These are phyloP conservation scores for Acanthococcus lagerstroemiae DNA, from an alignment of 2,888 invertebrate species.

Conservation along the genomic window DNA sequence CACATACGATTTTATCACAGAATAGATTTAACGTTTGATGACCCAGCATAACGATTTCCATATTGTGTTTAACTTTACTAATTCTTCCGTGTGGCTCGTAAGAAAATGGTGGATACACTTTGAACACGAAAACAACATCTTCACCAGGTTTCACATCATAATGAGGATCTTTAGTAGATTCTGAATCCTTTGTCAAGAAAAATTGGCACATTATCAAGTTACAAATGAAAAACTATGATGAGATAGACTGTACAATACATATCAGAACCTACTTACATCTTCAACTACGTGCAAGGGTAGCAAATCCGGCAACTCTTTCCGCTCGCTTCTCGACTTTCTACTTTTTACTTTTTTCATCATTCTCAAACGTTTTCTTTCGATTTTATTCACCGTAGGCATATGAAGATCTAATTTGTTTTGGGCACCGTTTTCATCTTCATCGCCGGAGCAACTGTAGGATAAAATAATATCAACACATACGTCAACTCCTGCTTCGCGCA, in stretches of 20 bases:
- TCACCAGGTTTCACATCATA: constrained; percentile 11
- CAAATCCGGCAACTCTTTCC: not conserved
- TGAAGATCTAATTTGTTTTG: not conserved
- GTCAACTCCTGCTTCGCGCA: too few species aligned
- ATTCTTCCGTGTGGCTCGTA: not conserved
- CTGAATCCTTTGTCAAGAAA: too few species aligned
- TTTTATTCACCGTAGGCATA: constrained; percentile 2
- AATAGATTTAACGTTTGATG: constrained; percentile 58
- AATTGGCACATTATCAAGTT: too few species aligned
- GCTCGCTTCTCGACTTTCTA: not conserved
- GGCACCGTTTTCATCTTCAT: too few species aligned
- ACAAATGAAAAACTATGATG: too few species aligned
- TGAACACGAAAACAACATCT: constrained; percentile 22
- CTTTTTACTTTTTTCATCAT: not conserved
- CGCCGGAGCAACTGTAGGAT: too few species aligned
- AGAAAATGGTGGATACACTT: constrained; percentile 13
- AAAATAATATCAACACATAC: too few species aligned
- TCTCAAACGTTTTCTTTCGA: not conserved
- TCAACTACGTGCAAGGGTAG: not conserved
- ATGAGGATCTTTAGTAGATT: constrained; percentile 5
- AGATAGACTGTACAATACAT: too few species aligned
- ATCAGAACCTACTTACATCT: too few species aligned
- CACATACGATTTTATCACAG: constrained; percentile 63
- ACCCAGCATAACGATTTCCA: constrained; percentile 54
- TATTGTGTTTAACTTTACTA: not conserved